Evolutionary conservation across 2,113 vertebrate species (phyloP).

Genomic region (Mastomys natalensis): DNA sequence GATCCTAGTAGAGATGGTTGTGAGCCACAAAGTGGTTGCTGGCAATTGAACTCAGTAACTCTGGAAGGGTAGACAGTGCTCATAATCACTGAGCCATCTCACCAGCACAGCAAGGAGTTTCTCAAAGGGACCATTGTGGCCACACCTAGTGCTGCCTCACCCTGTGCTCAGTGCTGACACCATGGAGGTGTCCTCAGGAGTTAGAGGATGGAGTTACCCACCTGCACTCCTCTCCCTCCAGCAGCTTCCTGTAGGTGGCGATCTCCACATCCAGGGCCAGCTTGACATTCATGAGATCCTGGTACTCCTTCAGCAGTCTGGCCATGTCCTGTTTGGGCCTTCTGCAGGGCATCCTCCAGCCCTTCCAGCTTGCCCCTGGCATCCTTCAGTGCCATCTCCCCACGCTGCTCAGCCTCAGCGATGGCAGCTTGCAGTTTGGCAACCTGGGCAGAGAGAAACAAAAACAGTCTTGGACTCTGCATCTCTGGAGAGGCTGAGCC

Average conservation of each 20-base stretch:
- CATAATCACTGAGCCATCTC: too few relatives aligned
- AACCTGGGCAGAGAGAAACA: background rate
- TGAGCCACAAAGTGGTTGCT: too few relatives aligned
- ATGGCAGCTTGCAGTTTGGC: conserved; percentile 84
- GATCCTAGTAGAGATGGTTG: too few relatives aligned
- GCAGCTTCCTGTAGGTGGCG: conserved; percentile 89
- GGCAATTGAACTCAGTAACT: too few relatives aligned
- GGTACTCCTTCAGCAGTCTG: conserved; percentile 79
- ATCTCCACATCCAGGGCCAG: conserved; percentile 83
- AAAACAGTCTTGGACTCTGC: fast-evolving
- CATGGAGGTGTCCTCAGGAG: background rate
- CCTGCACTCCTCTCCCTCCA: conserved; percentile 93
- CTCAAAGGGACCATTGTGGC: too few relatives aligned
- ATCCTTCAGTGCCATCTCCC: background rate
- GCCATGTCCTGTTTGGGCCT: conserved; percentile 87
- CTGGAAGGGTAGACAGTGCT: too few relatives aligned
- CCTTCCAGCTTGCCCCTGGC: conserved; percentile 81
- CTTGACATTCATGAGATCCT: conserved; percentile 84
- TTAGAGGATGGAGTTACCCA: conserved; percentile 28
- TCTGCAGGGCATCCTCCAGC: conserved; percentile 87
- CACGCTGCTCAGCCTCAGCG: conserved; percentile 79
- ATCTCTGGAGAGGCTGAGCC: fast-evolving
- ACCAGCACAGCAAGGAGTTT: too few relatives aligned
- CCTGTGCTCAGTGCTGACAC: background rate
- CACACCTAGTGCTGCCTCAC: fast-evolving